Base-by-base conservation (phyloP, 2,888 invertebrate species). In the Aradus depressus region DNA sequence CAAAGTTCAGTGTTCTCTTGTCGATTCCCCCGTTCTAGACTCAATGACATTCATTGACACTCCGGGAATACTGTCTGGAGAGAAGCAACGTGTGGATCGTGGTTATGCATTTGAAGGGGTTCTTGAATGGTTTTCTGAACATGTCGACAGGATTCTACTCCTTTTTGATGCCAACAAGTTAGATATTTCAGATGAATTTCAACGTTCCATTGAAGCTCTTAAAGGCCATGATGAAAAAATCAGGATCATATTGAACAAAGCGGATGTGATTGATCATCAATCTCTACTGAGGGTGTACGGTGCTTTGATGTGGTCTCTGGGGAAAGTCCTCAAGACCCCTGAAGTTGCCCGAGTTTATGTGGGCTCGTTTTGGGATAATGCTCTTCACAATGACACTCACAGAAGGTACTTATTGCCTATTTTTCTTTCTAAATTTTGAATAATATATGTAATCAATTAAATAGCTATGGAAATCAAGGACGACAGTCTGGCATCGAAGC, bases 281-380 rank as follows among this genome's bases (percentile, higher is more conserved):
- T 77, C 79, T 63, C 62, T 80, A 56, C 77, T 80, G 78, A 61
- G 77, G 59, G 71, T 80, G 1, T 80, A 80, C 62, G 80, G 80
- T 44, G 79, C 80, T 8, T 68, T 80, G 35, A 80, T 80, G 80
- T 80, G 80, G 80, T 78, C 78, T 5, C 66, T 80, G 16, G 79
- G 79, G 34, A 80, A 79, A 67, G 77, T 78, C 21, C 66, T 80
- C 50, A 74, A 75, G 59, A 80, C 79, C 2, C 80, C 80, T 12
- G 80, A 80, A 67, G 79, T 80, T 3, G 75, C 77, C 4, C 66
- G 79, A 53, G 79, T 80, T n/a, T 80, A 78, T 64, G 76, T 80
- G 58, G 79, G 80, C 23, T 76, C 77, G 6, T 80, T 79, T 65
- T 80, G 80, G 80, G 77, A 79, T 63, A 70, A 77, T 58, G 78